phyloP scores from a whole-genome alignment of 2,113 vertebrate genomes.

The Pachycephala philippinensis region DNA sequence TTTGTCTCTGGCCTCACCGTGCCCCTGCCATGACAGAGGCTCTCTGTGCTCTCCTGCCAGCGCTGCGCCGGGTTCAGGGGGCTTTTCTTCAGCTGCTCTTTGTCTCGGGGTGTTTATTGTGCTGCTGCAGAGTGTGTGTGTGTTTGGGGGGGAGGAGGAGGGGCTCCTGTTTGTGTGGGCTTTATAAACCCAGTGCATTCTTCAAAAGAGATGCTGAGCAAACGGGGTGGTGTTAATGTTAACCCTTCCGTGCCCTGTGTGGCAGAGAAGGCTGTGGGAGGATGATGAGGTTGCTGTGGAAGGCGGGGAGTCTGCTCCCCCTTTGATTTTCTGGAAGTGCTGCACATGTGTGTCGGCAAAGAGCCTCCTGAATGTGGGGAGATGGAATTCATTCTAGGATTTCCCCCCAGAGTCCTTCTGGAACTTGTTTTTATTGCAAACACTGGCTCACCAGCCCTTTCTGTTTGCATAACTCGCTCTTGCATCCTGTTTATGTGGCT shows the following conservation, averaged over 20 bases:
- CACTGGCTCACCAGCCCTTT: not conserved
- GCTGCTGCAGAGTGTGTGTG: conserved; percentile 33
- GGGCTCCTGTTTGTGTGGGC: conserved; percentile 48
- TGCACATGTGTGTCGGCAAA: not conserved
- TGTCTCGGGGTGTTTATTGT: conserved; percentile 37
- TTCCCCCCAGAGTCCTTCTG: not conserved
- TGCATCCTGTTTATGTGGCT: not conserved
- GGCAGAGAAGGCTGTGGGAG: not conserved
- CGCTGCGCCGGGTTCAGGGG: not conserved
- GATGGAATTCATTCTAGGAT: not conserved
- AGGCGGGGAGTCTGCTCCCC: not conserved
- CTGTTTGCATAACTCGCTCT: not conserved
- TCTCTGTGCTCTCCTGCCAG: conserved; percentile 52
- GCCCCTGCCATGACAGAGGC: conserved; percentile 48
- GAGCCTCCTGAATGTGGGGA: not conserved
- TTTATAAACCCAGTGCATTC: conserved; percentile 55
- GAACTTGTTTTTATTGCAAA: conserved; percentile 13
- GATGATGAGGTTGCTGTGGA: not conserved
- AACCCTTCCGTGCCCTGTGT: not conserved
- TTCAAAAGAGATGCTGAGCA: conserved; percentile 59
- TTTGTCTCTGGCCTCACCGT: conserved; percentile 65
- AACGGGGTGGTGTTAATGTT: conserved; percentile 9
- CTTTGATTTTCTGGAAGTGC: not conserved
- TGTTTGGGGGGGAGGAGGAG: conserved; percentile 34
- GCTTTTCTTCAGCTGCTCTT: conserved; percentile 55